A percentile compares a stretch with the other conserved stretches of the same genome.
These are phyloP conservation scores for Diadumene lineata DNA, from an alignment of 92 coral and sea anemone species.

Conservation along the genomic window DNA sequence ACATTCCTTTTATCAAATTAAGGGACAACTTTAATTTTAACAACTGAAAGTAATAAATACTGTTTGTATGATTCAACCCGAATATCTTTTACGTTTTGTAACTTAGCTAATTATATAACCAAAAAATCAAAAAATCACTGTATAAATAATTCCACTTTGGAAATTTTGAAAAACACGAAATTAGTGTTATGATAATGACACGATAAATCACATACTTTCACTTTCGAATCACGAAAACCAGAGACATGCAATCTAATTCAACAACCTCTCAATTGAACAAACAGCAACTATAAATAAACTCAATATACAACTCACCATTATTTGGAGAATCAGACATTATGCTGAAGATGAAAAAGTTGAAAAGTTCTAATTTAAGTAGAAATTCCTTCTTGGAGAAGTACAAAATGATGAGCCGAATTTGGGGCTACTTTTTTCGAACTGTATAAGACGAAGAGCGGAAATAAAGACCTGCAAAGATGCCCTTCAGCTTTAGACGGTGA, in stretches of 20 bases:
- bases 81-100: no score
- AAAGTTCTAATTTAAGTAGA: background rate
- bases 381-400: background rate
- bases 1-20: no score
- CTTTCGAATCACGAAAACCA: background rate
- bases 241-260: background rate
- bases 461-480: background rate
- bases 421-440: background rate
- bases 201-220: background rate
- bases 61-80: no score
- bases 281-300: no score
- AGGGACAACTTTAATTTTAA: no score
- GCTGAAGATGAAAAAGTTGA: background rate
- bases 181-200: no score
- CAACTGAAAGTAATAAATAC: no score
- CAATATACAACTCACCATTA: slow-evolving; percentile 40
- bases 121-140: no score
- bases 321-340: slow-evolving; percentile 67
- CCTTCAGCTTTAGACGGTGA: slow-evolving; percentile 4
- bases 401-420: background rate
- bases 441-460: slow-evolving; percentile 17
- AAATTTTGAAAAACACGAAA: no score
- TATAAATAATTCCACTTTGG: no score
- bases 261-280: no score
- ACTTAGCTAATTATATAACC: no score